Evolutionary conservation across 1,140 invertebrate genomes (phyloP).

Genomic region (Drosophila pseudoobscura): DNA sequence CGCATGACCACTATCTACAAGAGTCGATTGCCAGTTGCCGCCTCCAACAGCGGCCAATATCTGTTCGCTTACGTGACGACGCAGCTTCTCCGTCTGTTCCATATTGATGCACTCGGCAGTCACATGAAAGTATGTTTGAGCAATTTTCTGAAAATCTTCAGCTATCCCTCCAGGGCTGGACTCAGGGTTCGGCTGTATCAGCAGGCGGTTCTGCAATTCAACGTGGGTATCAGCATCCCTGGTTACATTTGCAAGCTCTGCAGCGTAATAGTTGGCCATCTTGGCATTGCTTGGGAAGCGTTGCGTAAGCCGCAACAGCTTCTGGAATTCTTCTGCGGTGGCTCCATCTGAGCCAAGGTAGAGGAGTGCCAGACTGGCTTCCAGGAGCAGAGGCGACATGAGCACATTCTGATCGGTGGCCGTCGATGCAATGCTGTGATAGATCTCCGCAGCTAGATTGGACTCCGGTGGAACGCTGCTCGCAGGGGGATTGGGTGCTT

Average conservation of each 20-base stretch:
- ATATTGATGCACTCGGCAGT: conserved; percentile 55
- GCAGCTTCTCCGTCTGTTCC: conserved; percentile 64
- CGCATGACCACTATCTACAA: conserved; percentile 5
- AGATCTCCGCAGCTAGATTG: conserved; percentile 51
- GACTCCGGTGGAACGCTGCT: conserved; percentile 21
- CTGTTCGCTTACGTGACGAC: conserved; percentile 40
- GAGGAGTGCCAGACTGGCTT: conserved; percentile 63
- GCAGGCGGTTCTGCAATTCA: conserved; percentile 52
- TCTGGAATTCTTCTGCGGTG: conserved; percentile 71
- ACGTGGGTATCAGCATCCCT: conserved; percentile 56
- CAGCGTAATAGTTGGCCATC: conserved; percentile 78
- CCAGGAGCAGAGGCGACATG: conserved; percentile 70
- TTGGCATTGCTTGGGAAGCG: conserved; percentile 79
- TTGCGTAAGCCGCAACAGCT: conserved; percentile 54
- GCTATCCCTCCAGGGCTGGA: conserved; percentile 24
- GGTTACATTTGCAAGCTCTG: conserved; percentile 49
- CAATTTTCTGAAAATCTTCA: conserved; percentile 76
- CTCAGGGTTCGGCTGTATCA: conserved; percentile 33
- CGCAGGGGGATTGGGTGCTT: conserved; percentile 10
- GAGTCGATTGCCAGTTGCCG: conserved; percentile 44
- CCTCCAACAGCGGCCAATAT: conserved; percentile 52
- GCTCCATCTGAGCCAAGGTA: conserved; percentile 73
- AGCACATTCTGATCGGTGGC: conserved; percentile 62
- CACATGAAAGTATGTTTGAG: conserved; percentile 76
- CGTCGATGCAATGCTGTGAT: conserved; percentile 50